These are phyloP conservation scores for Rhagophthalmus giganteus DNA, from an alignment of 2,888 invertebrate genomes.

Conservation along the genomic window DNA sequence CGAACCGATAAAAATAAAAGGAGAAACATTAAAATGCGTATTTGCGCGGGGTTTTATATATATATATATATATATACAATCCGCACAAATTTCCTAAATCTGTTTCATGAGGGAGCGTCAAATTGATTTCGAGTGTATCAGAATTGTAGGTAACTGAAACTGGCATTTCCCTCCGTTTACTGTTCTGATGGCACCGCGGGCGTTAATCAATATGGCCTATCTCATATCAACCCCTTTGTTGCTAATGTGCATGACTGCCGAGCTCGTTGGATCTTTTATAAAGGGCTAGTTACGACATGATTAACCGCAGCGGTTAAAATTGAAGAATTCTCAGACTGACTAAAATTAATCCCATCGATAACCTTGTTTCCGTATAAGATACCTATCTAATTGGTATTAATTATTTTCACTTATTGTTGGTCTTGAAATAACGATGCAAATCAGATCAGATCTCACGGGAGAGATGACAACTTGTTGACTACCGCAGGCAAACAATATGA, in stretches of 20 bases:
- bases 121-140: slow-evolving; percentile 31
- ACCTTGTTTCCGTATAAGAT: too few species aligned
- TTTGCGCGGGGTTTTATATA: neutral
- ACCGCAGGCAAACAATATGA: too few species aligned
- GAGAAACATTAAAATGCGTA: slow-evolving; percentile 10
- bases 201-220: slow-evolving; percentile 32
- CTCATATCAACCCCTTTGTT: slow-evolving; percentile 33
- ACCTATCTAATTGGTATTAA: too few species aligned
- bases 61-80: too few species aligned
- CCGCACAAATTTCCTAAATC: slow-evolving; percentile 25
- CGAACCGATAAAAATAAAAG: slow-evolving; percentile 8
- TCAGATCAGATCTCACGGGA: too few species aligned
- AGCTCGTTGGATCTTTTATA: slow-evolving; percentile 27
- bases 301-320: slow-evolving; percentile 24
- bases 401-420: too few species aligned
- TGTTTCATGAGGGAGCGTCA: slow-evolving; percentile 25
- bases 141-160: slow-evolving; percentile 31
- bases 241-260: slow-evolving; percentile 30
- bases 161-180: slow-evolving; percentile 31
- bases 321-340: too few species aligned
- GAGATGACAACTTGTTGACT: too few species aligned
- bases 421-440: too few species aligned
- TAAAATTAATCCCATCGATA: too few species aligned
- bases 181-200: slow-evolving; percentile 33
- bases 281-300: slow-evolving; percentile 25